A percentile compares a stretch with the other conserved stretches of the same genome.
Evolutionary conservation across 2,113 vertebrate genomes (phyloP).

Genomic region (Bucco capensis): DNA sequence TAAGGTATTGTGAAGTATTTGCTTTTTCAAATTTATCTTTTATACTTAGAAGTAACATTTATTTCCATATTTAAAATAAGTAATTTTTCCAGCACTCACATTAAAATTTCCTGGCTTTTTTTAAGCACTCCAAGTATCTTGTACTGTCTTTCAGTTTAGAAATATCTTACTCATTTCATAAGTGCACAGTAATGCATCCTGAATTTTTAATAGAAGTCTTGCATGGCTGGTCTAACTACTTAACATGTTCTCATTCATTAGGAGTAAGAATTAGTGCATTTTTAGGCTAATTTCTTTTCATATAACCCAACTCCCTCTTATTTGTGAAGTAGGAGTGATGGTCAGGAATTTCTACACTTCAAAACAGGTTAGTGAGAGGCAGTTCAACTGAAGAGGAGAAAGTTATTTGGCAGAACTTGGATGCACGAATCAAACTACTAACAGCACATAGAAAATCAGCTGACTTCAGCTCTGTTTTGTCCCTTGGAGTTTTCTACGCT

Average conservation of each 20-base stretch:
- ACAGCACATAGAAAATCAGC: neutral
- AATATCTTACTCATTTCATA: neutral
- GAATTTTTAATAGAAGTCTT: neutral
- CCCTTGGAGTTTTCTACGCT: neutral
- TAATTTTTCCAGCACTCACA: fast-evolving
- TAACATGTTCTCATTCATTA: neutral
- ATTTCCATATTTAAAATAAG: neutral
- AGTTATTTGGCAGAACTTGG: neutral
- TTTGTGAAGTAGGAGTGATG: neutral
- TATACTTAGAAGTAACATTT: neutral
- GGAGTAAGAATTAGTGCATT: neutral
- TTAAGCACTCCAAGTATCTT: neutral
- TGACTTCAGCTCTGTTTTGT: neutral
- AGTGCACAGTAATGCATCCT: neutral
- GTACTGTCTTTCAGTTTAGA: neutral
- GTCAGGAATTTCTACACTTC: constrained; percentile 1
- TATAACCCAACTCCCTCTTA: neutral
- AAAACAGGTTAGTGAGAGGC: neutral
- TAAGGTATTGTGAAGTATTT: neutral
- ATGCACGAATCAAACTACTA: neutral
- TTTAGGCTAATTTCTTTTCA: neutral
- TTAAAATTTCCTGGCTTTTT: neutral
- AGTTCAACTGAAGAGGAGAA: neutral
- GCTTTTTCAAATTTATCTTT: neutral
- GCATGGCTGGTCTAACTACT: neutral